A percentile compares a stretch with the other conserved stretches of the same genome.
phyloP scores from a whole-genome alignment of 2,797 vertebrate species.

The Characodon lateralis region DNA sequence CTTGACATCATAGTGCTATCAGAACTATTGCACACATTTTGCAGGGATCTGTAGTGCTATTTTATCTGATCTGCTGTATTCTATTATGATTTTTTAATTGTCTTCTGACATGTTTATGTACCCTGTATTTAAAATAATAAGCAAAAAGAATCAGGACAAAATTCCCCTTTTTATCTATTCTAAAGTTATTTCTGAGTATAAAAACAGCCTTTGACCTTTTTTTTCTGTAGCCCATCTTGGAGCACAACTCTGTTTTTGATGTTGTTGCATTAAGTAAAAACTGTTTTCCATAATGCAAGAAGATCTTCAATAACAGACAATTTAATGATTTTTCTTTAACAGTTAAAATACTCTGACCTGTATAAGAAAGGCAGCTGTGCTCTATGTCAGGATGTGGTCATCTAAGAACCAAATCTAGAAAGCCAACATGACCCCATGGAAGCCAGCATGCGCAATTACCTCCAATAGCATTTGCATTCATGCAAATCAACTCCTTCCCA shows the following conservation, averaged over 20 bases:
- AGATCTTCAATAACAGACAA: background rate
- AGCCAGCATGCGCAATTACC: constrained; percentile 78
- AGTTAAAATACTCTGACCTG: constrained; percentile 7
- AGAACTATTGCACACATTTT: background rate
- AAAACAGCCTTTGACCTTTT: constrained; percentile 1
- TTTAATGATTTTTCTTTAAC: background rate
- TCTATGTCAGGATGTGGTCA: constrained; percentile 26
- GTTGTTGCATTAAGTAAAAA: background rate
- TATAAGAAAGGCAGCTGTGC: background rate
- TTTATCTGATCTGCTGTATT: too few relatives aligned
- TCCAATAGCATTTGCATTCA: constrained; percentile 79
- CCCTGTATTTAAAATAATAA: background rate
- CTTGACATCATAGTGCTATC: background rate
- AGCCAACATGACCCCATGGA: constrained; percentile 48
- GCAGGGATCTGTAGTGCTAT: background rate
- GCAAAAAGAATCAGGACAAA: too few relatives aligned
- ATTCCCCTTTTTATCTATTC: background rate
- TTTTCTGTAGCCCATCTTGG: background rate
- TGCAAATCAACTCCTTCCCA: constrained; percentile 79
- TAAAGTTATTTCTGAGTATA: background rate
- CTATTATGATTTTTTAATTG: background rate
- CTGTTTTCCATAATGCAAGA: background rate
- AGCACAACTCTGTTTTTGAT: background rate
- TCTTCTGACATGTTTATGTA: background rate
- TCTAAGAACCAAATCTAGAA: constrained; percentile 27